Base-by-base conservation (phyloP, 2,888 invertebrate species). In the Vannuccia rotundouncinata region DNA sequence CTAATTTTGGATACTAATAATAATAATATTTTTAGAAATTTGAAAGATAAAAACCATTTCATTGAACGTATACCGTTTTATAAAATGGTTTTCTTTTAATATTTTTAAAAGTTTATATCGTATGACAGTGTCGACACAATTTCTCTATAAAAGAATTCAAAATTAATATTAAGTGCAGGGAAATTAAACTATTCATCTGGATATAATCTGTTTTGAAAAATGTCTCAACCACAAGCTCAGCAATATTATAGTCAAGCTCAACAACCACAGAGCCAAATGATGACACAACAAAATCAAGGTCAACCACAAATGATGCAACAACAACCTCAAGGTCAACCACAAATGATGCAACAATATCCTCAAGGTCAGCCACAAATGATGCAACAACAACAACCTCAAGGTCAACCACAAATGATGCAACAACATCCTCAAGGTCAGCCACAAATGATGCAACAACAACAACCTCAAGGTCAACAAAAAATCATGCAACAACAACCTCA, bases 391-490 rank as follows among this genome's bases (percentile, higher is more conserved):
- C 66, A 66, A 66, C 22, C 22, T 5, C 66, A 66, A 66, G 66
- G 66, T 66, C 66, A 66, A 66, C 10, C 2, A n/a, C n/a, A n/a
- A n/a, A n/a, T n/a, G n/a, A n/a, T n/a, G 66, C 5, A 10, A 17
- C 10, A 10, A 5, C 17, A 45, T 45, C 5, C 10, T 45, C 66
- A 66, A 66, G 66, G 10, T 2, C 66, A 66, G 22, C 17, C 17
- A n/a, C 66, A 66, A 66, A 66, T 66, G 66, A 66, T 66, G 66
- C 66, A 66, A 22, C 66, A 17, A 2, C 66, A 66, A 2, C 66
- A 66, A 66, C 22, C 22, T 5, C 66, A 66, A 66, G 66, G 66
- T 66, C 66, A 66, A 66, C 10, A n/a, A n/a, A n/a, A n/a, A n/a
- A n/a, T n/a, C n/a, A n/a, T n/a, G 66, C 10, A n/a, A 27, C 5